These are phyloP conservation scores for Myathropa florea DNA, from an alignment of 2,888 invertebrate species.

Conservation along the genomic window DNA sequence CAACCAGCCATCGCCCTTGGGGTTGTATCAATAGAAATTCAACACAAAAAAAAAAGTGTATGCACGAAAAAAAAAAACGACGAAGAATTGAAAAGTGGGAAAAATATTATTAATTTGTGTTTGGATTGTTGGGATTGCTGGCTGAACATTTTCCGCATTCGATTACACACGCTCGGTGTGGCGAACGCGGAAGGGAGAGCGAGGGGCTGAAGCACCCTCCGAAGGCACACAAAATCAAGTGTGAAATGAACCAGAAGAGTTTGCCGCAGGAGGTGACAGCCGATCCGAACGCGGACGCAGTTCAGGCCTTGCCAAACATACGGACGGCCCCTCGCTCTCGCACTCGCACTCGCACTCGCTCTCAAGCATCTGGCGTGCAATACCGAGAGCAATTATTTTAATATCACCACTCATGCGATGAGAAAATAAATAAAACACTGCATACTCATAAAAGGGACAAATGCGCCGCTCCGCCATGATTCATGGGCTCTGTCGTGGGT, in stretches of 20 bases:
- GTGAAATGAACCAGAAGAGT: conserved; percentile 58
- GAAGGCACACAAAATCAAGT: conserved; percentile 31
- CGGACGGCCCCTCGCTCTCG: neutral
- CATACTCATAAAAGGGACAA: conserved; percentile 45
- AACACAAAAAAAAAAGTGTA: conserved; percentile 7
- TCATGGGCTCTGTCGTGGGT: neutral
- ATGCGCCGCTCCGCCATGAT: conserved; percentile 5
- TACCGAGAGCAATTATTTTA: conserved; percentile 61
- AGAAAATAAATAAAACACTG: conserved; percentile 59
- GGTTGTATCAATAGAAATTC: conserved; percentile 28
- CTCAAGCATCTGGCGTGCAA: conserved; percentile 61
- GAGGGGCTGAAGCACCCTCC: neutral
- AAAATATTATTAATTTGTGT: conserved; percentile 28
- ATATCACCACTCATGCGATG: conserved; percentile 61
- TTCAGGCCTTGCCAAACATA: no score
- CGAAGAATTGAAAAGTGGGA: neutral
- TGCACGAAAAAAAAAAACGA: neutral
- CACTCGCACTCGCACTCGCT: conserved; percentile 34
- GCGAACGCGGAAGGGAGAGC: neutral
- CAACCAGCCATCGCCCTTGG: conserved; percentile 8
- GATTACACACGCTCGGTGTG: conserved; percentile 17
- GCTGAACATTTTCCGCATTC: conserved; percentile 30
- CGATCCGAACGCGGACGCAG: neutral
- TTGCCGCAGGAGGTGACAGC: conserved; percentile 27
- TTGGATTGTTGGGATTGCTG: neutral